Percentiles rank a stretch among this genome's conserved stretches.
Evolutionary conservation across 2,888 invertebrate genomes (phyloP).

Genomic region (Elysia crispata): DNA sequence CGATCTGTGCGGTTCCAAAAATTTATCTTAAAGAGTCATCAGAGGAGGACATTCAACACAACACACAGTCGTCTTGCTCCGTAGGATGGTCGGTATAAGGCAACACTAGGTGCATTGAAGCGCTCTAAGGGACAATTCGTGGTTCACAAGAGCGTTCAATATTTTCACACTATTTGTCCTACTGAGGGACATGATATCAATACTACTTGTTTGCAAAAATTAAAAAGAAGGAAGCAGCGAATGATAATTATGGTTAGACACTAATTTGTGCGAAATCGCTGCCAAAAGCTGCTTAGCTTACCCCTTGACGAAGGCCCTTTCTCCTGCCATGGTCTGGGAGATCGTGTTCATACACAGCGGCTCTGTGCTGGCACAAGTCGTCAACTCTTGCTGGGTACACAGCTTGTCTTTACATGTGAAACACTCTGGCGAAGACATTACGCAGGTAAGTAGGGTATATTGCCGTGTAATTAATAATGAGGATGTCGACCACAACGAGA

Average conservation of each 20-base stretch:
- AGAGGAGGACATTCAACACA: too few species aligned
- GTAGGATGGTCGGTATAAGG: too few species aligned
- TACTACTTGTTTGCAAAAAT: not conserved
- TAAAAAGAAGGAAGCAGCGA: not conserved
- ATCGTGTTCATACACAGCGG: slow-evolving; percentile 40
- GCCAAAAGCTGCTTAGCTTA: not conserved
- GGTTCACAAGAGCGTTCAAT: too few species aligned
- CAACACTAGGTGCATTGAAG: too few species aligned
- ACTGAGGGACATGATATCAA: not conserved
- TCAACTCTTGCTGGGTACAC: slow-evolving; percentile 26
- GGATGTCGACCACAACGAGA: not conserved
- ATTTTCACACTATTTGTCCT: too few species aligned
- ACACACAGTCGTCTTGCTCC: too few species aligned
- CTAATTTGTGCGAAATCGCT: not conserved
- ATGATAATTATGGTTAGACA: not conserved
- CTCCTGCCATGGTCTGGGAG: slow-evolving; percentile 33
- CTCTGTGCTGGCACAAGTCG: slow-evolving; percentile 26
- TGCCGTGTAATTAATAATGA: not conserved
- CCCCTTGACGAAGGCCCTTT: slow-evolving; percentile 40
- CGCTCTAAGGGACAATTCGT: too few species aligned
- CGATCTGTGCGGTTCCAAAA: too few species aligned
- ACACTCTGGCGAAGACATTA: too few species aligned
- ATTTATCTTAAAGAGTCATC: too few species aligned
- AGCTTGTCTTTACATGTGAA: slow-evolving; percentile 34
- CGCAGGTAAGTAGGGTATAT: too few species aligned